These are phyloP conservation scores for Pelusios castaneus DNA, from an alignment of 2,113 vertebrate species.

Conservation along the genomic window DNA sequence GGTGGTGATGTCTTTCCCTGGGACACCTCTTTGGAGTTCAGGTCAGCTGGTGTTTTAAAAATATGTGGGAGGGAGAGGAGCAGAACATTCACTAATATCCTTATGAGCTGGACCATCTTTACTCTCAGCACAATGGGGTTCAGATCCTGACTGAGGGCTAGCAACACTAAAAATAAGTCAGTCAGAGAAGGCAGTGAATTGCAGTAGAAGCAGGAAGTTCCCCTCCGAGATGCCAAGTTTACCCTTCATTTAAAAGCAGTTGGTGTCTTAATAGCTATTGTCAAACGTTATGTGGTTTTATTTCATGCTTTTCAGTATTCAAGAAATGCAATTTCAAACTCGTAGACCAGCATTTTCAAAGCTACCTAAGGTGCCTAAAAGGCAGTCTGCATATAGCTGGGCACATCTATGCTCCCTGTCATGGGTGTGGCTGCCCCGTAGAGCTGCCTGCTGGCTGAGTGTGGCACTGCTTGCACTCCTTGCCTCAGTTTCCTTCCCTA, in stretches of 20 bases:
- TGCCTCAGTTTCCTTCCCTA: neutral
- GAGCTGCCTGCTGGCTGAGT: too few relatives aligned
- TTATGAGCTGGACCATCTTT: fast-evolving
- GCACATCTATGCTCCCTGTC: neutral
- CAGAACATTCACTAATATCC: neutral
- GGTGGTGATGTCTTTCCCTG: neutral
- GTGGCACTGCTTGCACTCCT: too few relatives aligned
- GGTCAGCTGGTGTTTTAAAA: neutral
- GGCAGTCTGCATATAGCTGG: neutral
- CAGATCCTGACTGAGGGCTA: neutral
- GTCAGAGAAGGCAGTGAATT: neutral
- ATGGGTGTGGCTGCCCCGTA: too few relatives aligned
- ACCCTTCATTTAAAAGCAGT: fast-evolving
- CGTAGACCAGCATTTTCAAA: neutral
- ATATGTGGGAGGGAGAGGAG: neutral
- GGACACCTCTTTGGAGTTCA: neutral
- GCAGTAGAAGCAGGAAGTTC: neutral
- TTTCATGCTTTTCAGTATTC: neutral
- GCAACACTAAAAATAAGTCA: neutral
- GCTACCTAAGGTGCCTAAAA: neutral
- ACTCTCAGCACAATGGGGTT: neutral
- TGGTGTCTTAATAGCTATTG: neutral
- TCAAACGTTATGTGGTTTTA: neutral
- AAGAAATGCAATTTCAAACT: neutral
- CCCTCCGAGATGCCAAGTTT: neutral